Conservation (phyloP, 1,140 invertebrate genomes). For the Globodera rostochiensis region DNA sequence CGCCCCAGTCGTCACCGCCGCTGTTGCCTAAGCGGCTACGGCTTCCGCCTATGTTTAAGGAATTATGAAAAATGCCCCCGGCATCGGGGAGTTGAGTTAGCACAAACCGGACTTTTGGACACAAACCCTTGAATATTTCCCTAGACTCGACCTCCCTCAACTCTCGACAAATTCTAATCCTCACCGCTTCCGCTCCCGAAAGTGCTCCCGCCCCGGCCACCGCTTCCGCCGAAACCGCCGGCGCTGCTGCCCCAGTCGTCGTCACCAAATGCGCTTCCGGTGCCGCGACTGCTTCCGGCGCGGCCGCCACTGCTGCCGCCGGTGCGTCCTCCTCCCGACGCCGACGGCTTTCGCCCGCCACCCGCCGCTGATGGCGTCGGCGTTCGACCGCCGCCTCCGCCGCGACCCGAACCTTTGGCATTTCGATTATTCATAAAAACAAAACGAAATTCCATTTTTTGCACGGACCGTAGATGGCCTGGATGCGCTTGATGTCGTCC, state of each 20-base stretch:
- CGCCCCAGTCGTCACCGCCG: background rate
- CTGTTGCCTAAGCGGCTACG: background rate
- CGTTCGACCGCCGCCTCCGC: too few relatives aligned
- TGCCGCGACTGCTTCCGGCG: conserved; percentile 12
- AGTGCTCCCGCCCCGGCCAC: conserved; percentile 29
- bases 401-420: background rate
- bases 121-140: background rate
- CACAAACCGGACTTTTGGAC: background rate
- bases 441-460: conserved; percentile 1
- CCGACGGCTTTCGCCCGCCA: conserved; percentile 12
- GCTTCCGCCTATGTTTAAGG: background rate
- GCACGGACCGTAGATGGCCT: conserved; percentile 30
- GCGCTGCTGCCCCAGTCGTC: conserved; percentile 21
- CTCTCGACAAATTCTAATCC: too few relatives aligned
- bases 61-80: background rate
- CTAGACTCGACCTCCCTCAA: too few relatives aligned
- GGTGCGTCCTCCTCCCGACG: conserved; percentile 32
- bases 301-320: background rate
- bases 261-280: conserved; percentile 24
- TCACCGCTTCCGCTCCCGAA: conserved; percentile 28
- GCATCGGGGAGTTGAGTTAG: background rate
- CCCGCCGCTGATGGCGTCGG: background rate
- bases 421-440: background rate
- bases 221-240: conserved; percentile 19
- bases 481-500: conserved; percentile 31